A percentile compares a stretch with the other conserved stretches of the same genome.
Evolutionary conservation across 2,797 vertebrate genomes (phyloP).

Genomic region (Allobates femoralis): DNA sequence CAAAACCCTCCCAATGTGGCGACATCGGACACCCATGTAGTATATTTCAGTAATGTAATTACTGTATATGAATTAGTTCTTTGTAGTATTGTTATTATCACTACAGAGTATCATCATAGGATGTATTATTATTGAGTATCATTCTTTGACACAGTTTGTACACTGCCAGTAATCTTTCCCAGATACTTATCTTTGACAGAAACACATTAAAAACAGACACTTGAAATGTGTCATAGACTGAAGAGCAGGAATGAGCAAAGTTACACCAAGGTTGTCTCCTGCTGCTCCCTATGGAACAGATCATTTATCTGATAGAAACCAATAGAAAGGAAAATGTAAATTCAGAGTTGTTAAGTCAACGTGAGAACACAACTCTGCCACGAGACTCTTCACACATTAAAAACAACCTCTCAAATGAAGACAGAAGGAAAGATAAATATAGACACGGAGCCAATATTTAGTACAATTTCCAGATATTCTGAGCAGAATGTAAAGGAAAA

Average conservation of each 20-base stretch:
- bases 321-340: slow-evolving; percentile 41
- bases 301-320: not conserved
- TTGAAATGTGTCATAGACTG: slow-evolving; percentile 1
- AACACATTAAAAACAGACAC: not conserved
- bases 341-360: slow-evolving; percentile 5
- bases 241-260: not conserved
- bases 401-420: not conserved
- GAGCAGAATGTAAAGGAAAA: not conserved
- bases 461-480: not conserved
- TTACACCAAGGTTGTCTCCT: not conserved
- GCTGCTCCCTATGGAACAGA: slow-evolving; percentile 10
- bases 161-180: no score
- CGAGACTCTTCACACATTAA: slow-evolving; percentile 9
- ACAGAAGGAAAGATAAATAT: slow-evolving; percentile 28
- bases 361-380: slow-evolving; percentile 10
- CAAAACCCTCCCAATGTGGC: no score
- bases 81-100: not conserved
- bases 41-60: no score
- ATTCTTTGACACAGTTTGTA: not conserved
- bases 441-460: not conserved
- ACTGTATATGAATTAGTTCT: not conserved
- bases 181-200: not conserved
- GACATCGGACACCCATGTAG: no score
- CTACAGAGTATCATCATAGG: not conserved
- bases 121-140: not conserved